Base-by-base conservation (phyloP, 2,113 vertebrate species). In the Steatornis caripensis region DNA sequence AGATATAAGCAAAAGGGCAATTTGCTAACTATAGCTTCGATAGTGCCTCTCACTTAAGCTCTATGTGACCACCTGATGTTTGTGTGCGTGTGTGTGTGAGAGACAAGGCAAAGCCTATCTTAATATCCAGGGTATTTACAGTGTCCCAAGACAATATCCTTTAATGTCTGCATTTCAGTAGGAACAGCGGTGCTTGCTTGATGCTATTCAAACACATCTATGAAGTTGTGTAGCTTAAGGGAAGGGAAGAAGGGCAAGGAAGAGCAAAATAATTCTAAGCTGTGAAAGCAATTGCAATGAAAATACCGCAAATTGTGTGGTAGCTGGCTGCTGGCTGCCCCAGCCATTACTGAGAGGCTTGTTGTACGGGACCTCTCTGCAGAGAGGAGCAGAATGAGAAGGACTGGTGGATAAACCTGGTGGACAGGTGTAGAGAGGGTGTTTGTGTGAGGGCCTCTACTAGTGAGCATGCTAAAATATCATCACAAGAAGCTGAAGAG, bases 1-100 rank as follows among this genome's bases (percentile, higher is more conserved):
- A 87, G 92, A 96, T 89, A 82, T 30, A 75, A 90, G 93, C 71
- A 90, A 95, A 97, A 97, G 93, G 93, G 80, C 91, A 96, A 81
- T 96, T 97, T 39, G 11, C 86, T 87, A 88, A 94, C 82, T 91
- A 26, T 90, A 66, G 69, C 54, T 89, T 58, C 32, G 37, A 32
- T 49, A 75, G 65, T 46, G 34, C 46, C 69, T 93, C 83, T 94
- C 48, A 46, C 58, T 91, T 77, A 10, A 6, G 16, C 49, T 79
- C 76, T 89, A 21, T 5, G 1, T 68, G 75, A 75, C 71, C 66
- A 78, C 57, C 66, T 90, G 48, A 85, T 54, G 24, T 68, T 55
- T 70, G 27, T 84, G 15, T 69, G 57, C 29, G 12, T 41, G 29
- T 90, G 29, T 90, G 70, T 37, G 34, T 19, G 51, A 74, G 39